These are phyloP conservation scores for Loris lydekkerianus DNA, from an alignment of 2,797 vertebrate species.

Conservation along the genomic window DNA sequence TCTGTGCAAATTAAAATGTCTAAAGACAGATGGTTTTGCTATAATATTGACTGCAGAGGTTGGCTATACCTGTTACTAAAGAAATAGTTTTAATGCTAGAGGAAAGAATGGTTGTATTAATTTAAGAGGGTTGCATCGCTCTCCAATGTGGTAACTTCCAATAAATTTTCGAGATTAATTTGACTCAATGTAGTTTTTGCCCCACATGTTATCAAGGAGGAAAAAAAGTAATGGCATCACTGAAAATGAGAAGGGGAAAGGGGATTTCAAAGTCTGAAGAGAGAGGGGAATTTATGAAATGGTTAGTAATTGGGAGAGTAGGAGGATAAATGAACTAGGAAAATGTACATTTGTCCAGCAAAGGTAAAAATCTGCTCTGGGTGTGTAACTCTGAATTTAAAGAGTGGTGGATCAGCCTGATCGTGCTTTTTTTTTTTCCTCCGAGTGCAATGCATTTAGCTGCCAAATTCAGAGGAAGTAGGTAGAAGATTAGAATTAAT, in stretches of 20 bases:
- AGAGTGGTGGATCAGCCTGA: background rate
- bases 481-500: background rate
- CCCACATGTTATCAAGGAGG: background rate
- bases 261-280: background rate
- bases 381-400: slow-evolving; percentile 1
- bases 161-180: background rate
- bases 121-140: background rate
- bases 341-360: background rate
- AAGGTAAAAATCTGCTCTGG: background rate
- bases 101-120: background rate
- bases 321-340: background rate
- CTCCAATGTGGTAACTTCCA: background rate
- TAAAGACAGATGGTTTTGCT: background rate
- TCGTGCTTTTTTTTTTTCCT: background rate
- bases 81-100: slow-evolving; percentile 15
- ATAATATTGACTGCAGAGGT: background rate
- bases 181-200: background rate
- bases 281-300: background rate
- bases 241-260: background rate
- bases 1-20: background rate
- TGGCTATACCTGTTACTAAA: background rate
- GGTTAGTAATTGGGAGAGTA: background rate
- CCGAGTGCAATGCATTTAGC: background rate
- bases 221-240: background rate
- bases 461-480: background rate